A percentile compares a stretch with the other conserved stretches of the same genome.
Evolutionary conservation across 2,113 vertebrate species (phyloP).

Genomic region (Mobula birostris): DNA sequence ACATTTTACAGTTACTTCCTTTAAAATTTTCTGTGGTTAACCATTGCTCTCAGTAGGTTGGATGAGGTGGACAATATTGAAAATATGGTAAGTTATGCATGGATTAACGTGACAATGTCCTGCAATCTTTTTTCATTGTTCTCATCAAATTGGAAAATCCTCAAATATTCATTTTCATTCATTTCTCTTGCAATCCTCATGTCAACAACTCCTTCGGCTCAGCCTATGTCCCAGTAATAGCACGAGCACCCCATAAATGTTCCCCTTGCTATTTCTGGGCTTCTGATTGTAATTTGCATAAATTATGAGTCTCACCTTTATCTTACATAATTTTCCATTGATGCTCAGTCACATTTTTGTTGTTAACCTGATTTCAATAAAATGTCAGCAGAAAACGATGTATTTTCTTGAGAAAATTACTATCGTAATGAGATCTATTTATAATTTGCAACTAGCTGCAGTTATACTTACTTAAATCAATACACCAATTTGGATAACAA

Average conservation of each 20-base stretch:
- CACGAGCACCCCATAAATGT: not conserved
- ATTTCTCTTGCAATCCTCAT: not conserved
- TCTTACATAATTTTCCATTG: not conserved
- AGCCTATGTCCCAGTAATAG: not conserved
- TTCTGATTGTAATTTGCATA: not conserved
- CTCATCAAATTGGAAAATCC: not conserved
- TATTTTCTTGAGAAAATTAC: constrained; percentile 13
- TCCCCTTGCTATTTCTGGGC: not conserved
- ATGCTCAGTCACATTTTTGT: not conserved
- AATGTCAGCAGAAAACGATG: not conserved
- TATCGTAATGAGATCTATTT: not conserved
- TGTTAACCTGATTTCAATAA: no score
- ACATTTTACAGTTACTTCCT: not conserved
- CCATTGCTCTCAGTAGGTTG: not conserved
- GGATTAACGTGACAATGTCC: not conserved
- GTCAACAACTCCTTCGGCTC: not conserved
- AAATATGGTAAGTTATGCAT: not conserved
- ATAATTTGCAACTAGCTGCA: not conserved
- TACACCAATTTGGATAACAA: no score
- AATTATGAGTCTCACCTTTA: not conserved
- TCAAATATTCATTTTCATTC: not conserved
- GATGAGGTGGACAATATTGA: not conserved
- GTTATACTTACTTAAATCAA: no score
- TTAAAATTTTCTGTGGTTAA: not conserved
- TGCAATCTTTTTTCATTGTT: not conserved